Evolutionary conservation across 2,797 vertebrate species (phyloP).

Genomic region (Adelosebastes latens): DNA sequence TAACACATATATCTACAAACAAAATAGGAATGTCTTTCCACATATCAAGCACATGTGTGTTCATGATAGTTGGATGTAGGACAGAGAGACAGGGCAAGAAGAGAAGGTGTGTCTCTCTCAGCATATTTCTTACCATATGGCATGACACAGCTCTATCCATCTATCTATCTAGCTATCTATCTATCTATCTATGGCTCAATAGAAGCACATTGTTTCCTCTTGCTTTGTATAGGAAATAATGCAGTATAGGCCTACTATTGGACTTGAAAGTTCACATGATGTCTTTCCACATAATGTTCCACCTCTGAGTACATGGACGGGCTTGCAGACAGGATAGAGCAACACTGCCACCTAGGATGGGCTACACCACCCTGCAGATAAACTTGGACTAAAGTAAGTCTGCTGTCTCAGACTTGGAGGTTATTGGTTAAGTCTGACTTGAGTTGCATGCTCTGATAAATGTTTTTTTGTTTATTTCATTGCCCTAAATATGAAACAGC

Average conservation of each 20-base stretch:
- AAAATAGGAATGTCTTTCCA: slow-evolving; percentile 10
- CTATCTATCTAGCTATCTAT: neutral
- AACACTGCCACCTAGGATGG: slow-evolving; percentile 55
- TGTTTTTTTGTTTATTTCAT: neutral
- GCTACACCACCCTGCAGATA: neutral
- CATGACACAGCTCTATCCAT: neutral
- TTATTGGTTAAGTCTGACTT: neutral
- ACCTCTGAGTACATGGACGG: neutral
- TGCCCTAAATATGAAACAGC: neutral
- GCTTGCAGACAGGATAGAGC: neutral
- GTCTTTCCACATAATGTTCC: neutral
- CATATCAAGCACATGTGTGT: neutral
- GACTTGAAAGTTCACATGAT: slow-evolving; percentile 3
- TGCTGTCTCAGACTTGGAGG: neutral
- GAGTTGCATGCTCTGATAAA: neutral
- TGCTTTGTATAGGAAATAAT: neutral
- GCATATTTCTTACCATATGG: neutral
- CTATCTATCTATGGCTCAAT: neutral
- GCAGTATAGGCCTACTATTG: neutral
- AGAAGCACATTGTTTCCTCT: neutral
- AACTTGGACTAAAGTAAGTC: neutral
- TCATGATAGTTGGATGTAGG: neutral
- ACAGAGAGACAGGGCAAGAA: neutral
- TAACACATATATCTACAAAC: slow-evolving; percentile 42
- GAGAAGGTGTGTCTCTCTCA: neutral